Base-by-base conservation (phyloP, 2,888 invertebrate species). In the Elaeidobius kamerunicus region DNA sequence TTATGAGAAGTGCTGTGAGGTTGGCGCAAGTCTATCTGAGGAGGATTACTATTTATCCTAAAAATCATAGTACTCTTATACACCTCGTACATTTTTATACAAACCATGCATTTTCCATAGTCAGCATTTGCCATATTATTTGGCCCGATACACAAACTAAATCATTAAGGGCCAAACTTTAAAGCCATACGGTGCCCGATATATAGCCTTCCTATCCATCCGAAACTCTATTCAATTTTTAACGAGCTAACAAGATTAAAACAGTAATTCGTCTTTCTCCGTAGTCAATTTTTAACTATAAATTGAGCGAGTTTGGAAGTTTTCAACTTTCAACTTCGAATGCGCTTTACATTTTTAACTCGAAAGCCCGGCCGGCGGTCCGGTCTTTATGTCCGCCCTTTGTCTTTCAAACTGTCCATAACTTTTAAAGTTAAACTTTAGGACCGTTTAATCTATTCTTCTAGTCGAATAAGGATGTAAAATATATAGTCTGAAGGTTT, bases 271-370 rank as follows among this genome's bases (percentile, higher is more conserved):
- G 28, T 50, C 30, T 30, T 14, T 35, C 38, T 30, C 27, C 36
- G n/a, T 40, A 38, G 36, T 50, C 20, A 42, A 38, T 38, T 50
- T 50, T 43, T 43, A 43, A 43, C 38, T 30, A 38, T 36, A 38
- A 50, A 43, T 38, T 42, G 30, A 39, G 18, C 16, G 32, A 43
- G 50, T 42, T 38, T 16, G 14, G 30, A 44, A 50, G 38, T 44
- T 50, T 28, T 30, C 41, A 47, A 42, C 49, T 49, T 42, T 17
- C 11, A 2, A 30, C n/a, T n/a, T n/a, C 6, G 30, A 42, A 30
- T 28, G 42, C 41, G 23, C 20, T 50, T 50, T 50, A 19, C 35
- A 50, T 50, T 43, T 50, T 50, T 40, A 39, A 40, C 32, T 15
- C 23, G 23, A 23, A 9, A 6, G 4, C 23, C 9, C 23, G 23